A percentile compares a stretch with the other conserved stretches of the same genome.
Evolutionary conservation across 1,140 invertebrate species (phyloP).

Genomic region (Bombus superbus): DNA sequence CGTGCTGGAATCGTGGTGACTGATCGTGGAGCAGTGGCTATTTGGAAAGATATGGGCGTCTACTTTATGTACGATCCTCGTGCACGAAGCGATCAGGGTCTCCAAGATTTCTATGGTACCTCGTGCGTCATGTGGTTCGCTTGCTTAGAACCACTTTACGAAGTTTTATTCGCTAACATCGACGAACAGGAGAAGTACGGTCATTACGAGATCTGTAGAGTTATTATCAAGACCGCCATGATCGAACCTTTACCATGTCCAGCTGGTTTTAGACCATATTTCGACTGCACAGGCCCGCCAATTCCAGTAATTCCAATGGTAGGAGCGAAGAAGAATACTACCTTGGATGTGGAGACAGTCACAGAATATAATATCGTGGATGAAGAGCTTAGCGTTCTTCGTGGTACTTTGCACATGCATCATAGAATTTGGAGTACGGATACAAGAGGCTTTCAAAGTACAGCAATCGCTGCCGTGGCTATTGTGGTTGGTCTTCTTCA

Average conservation of each 20-base stretch:
- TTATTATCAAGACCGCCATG: slow-evolving; percentile 69
- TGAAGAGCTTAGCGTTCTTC: slow-evolving; percentile 65
- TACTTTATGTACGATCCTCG: slow-evolving; percentile 77
- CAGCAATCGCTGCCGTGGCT: slow-evolving; percentile 71
- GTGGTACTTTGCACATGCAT: slow-evolving; percentile 66
- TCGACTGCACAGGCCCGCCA: slow-evolving; percentile 54
- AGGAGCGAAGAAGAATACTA: slow-evolving; percentile 52
- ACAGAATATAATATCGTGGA: slow-evolving; percentile 65
- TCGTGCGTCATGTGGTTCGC: slow-evolving; percentile 78
- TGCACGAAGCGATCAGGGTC: slow-evolving; percentile 64
- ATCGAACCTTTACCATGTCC: slow-evolving; percentile 74
- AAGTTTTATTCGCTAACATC: slow-evolving; percentile 68
- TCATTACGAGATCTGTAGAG: slow-evolving; percentile 68
- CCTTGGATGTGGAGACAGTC: slow-evolving; percentile 58
- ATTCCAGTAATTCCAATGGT: slow-evolving; percentile 40
- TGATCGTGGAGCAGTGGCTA: slow-evolving; percentile 65
- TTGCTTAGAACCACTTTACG: slow-evolving; percentile 72
- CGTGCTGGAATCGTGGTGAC: slow-evolving; percentile 72
- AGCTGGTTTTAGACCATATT: slow-evolving; percentile 64
- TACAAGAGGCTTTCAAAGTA: slow-evolving; percentile 73
- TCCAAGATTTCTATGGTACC: slow-evolving; percentile 53
- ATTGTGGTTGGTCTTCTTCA: slow-evolving; percentile 71
- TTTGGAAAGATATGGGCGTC: slow-evolving; percentile 77
- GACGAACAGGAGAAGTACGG: slow-evolving; percentile 71
- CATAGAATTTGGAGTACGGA: slow-evolving; percentile 51